Percentiles rank a stretch among this genome's conserved stretches.
Conservation (phyloP, 2,888 invertebrate species). For the Philereme vetulata region DNA sequence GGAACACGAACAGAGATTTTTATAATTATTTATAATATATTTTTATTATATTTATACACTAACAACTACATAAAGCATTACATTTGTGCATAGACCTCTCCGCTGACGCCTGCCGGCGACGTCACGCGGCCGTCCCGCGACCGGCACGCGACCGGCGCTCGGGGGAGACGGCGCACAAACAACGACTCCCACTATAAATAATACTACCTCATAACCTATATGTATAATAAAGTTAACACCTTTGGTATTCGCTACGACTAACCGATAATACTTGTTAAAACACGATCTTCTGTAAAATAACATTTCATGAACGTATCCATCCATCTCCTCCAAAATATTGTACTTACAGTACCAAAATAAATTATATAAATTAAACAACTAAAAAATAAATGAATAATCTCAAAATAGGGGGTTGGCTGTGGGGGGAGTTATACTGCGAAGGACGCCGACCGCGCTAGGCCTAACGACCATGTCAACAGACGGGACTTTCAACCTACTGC, state of each 20-base stretch:
- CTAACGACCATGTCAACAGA: too few species aligned
- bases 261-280: slow-evolving; percentile 53
- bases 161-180: slow-evolving; percentile 26
- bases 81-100: slow-evolving; percentile 63
- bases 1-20: slow-evolving; percentile 65
- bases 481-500: too few species aligned
- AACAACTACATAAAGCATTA: slow-evolving; percentile 78
- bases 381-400: slow-evolving; percentile 38
- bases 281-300: slow-evolving; percentile 24
- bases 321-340: slow-evolving; percentile 24
- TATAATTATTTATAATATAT: slow-evolving; percentile 47
- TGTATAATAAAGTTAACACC: slow-evolving; percentile 56
- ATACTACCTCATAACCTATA: slow-evolving; percentile 36
- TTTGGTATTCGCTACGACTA: slow-evolving; percentile 59
- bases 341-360: slow-evolving; percentile 40
- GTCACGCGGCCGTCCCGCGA: slow-evolving; percentile 28
- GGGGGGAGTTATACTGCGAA: slow-evolving; percentile 8
- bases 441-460: not conserved
- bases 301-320: slow-evolving; percentile 17
- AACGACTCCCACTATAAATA: slow-evolving; percentile 23
- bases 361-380: slow-evolving; percentile 26
- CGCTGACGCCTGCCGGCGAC: slow-evolving; percentile 26
- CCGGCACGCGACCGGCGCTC: slow-evolving; percentile 17
- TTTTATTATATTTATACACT: slow-evolving; percentile 56
- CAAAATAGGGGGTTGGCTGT: slow-evolving; percentile 31